Evolutionary conservation across 1,140 invertebrate species (phyloP).

Genomic region (Cephus cinctus): DNA sequence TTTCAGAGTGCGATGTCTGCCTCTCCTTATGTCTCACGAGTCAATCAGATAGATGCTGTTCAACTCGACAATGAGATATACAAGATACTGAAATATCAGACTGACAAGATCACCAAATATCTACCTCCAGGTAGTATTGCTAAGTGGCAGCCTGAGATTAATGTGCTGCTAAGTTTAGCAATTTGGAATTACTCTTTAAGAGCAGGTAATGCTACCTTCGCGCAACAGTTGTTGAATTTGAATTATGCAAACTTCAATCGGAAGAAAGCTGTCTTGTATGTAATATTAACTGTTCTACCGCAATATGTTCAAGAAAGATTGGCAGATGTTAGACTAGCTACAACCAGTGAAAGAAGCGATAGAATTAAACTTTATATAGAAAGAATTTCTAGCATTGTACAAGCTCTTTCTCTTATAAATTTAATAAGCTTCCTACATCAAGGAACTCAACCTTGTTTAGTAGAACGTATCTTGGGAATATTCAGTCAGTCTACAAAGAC

Average conservation of each 20-base stretch:
- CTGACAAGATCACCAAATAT: constrained; percentile 35
- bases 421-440: constrained; percentile 42
- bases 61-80: constrained; percentile 50
- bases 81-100: constrained; percentile 38
- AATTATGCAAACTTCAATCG: constrained; percentile 39
- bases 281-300: constrained; percentile 38
- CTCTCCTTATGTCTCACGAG: constrained; percentile 42
- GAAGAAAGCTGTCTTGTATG: constrained; percentile 38
- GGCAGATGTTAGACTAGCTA: constrained; percentile 14
- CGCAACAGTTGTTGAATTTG: constrained; percentile 47
- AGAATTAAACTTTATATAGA: constrained; percentile 24
- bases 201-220: constrained; percentile 43
- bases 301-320: constrained; percentile 40
- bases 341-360: background rate
- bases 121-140: constrained; percentile 33
- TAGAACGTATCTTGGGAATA: constrained; percentile 43
- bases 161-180: constrained; percentile 37
- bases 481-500: constrained; percentile 30
- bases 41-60: constrained; percentile 50
- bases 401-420: constrained; percentile 44
- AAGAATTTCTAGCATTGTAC: constrained; percentile 25
- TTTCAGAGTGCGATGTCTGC: too few relatives aligned
- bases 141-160: constrained; percentile 46
- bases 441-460: constrained; percentile 39
- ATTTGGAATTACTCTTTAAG: constrained; percentile 49